Conservation (phyloP, 2,888 invertebrate species). For the Oxyteleia sp. region DNA sequence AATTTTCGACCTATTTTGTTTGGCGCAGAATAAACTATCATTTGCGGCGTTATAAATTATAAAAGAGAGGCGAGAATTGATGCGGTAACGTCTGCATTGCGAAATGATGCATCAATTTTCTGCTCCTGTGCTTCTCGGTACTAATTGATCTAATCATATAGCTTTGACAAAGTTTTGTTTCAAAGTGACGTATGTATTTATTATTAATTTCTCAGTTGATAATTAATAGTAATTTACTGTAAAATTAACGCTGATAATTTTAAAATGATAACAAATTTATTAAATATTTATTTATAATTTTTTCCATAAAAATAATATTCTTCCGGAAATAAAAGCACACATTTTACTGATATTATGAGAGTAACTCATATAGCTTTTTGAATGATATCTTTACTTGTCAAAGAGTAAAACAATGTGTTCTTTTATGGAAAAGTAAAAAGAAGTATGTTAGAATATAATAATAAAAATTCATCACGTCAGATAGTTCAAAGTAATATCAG, state of each 20-base stretch:
- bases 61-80: constrained; percentile 39
- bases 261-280: background rate
- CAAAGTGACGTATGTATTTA: too few species aligned
- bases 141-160: constrained; percentile 16
- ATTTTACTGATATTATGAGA: too few species aligned
- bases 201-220: too few species aligned
- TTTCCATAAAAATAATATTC: too few species aligned
- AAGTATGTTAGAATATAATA: constrained; percentile 41
- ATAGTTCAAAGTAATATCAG: constrained; percentile 34
- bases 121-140: constrained; percentile 9
- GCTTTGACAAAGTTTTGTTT: background rate
- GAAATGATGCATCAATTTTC: constrained; percentile 46
- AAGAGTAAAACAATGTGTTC: background rate
- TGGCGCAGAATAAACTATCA: constrained; percentile 12
- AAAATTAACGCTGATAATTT: too few species aligned
- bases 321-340: too few species aligned
- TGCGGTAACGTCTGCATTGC: constrained; percentile 42
- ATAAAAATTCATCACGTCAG: constrained; percentile 17
- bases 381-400: constrained; percentile 2
- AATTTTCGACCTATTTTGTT: constrained; percentile 31
- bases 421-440: constrained; percentile 7
- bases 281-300: too few species aligned
- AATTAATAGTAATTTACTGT: too few species aligned
- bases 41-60: constrained; percentile 41
- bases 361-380: too few species aligned